These are phyloP conservation scores for Pristiophorus japonicus DNA, from an alignment of 2,113 vertebrate genomes.

Conservation along the genomic window DNA sequence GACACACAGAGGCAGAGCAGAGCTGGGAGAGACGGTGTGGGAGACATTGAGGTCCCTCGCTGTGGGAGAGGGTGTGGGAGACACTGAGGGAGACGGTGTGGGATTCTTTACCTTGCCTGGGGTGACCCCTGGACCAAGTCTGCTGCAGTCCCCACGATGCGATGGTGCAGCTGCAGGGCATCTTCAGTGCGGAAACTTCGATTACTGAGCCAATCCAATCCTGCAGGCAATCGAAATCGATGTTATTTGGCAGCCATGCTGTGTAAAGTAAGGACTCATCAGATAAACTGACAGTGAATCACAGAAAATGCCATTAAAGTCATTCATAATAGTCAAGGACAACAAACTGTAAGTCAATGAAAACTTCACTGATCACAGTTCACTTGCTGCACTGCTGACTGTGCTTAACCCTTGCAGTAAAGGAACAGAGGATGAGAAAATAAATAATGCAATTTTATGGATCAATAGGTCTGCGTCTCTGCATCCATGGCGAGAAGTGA, in stretches of 20 bases:
- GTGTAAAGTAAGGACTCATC: constrained; percentile 39
- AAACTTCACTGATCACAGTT: not conserved
- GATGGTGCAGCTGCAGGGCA: constrained; percentile 60
- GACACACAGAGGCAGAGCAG: too few species aligned
- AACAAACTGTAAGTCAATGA: constrained; percentile 9
- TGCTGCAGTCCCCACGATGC: constrained; percentile 44
- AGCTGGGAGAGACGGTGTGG: too few species aligned
- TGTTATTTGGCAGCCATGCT: constrained; percentile 36
- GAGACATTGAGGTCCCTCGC: too few species aligned
- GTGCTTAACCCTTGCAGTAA: not conserved
- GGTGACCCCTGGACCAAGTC: constrained; percentile 41
- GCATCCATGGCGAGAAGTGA: not conserved
- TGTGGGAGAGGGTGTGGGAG: too few species aligned
- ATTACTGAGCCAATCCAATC: constrained; percentile 81
- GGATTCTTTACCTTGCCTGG: constrained; percentile 48
- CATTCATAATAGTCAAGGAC: constrained; percentile 1
- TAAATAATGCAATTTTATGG: not conserved
- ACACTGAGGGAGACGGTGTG: not conserved
- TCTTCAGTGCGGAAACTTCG: constrained; percentile 70
- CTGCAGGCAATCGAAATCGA: constrained; percentile 52
- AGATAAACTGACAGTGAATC: constrained; percentile 39
- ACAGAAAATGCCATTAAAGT: constrained; percentile 7
- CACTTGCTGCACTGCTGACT: constrained; percentile 18
- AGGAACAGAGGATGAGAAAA: not conserved
- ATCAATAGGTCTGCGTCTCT: not conserved